Evolutionary conservation across 2,888 invertebrate species (phyloP), one percentile per base, ranked within the genome.

Genomic region (Nemurella pictetii): DNA sequence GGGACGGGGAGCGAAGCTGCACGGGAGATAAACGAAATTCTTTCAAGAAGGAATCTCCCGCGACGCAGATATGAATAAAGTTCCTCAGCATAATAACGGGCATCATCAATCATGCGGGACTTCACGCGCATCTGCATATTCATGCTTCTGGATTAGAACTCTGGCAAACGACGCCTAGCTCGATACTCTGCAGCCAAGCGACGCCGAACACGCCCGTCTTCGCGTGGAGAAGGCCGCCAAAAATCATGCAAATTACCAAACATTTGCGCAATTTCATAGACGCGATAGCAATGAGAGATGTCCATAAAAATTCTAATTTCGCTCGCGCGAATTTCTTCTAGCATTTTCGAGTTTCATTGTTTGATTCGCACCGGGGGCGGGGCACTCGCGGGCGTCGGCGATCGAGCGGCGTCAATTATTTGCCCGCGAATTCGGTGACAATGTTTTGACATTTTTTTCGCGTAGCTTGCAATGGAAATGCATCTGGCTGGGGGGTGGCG

Each of bases 201-300:
- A 28, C 75, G 55, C 15, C 55, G 20, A 55, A 55, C 55, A n/a
- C n/a, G n/a, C n/a, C 20, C 12, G 55, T 72, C 82, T 82, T 82
- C 82, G 26, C 29, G 72, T 15, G 32, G 30, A 30, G 26, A 20
- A 36, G 29, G 80, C 36, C 5, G 30, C 2, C 7, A 36, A 82
- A 82, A 82, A 82, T 55, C 55, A 82, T 82, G 82, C 55, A 82
- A 82, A 82, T 82, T 82, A 29, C 28, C 82, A 82, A 82, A 82
- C 82, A 82, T 82, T 82, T 82, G 55, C 82, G 55, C 82, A 36
- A 82, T 82, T 82, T 82, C 55, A 82, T 82, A 82, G 82, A 82
- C 26, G 82, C 26, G 26, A 55, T 55, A 12, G 82, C 82, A 27
- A 82, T 25, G 55, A 82, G 82, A 82, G 55, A 80, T 80, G 80